These are phyloP conservation scores for Australoheros scitulus DNA, from an alignment of 2,113 vertebrate genomes.

Conservation along the genomic window DNA sequence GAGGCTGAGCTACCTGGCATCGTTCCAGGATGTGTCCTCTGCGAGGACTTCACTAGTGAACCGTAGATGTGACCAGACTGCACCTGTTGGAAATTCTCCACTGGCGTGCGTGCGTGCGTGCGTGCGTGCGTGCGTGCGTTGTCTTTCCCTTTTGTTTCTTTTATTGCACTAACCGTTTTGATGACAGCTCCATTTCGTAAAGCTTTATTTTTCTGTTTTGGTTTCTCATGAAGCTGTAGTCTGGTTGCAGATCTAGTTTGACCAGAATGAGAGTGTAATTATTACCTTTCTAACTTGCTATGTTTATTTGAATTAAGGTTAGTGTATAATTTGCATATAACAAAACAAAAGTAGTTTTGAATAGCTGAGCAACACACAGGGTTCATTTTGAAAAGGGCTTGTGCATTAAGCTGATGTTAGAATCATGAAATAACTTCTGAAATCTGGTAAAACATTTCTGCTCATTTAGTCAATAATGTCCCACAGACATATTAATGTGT, in stretches of 20 bases:
- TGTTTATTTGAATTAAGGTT: too few relatives aligned
- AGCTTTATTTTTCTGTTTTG: not conserved
- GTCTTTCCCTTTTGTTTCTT: not conserved
- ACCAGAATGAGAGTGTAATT: not conserved
- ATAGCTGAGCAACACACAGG: not conserved
- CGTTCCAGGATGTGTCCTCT: slow-evolving; percentile 5
- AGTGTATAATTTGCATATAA: too few relatives aligned
- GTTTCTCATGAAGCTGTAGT: not conserved
- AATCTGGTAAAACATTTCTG: too few relatives aligned
- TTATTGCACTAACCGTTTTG: not conserved
- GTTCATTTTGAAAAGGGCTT: too few relatives aligned
- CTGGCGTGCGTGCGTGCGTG: not conserved
- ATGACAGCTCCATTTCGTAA: not conserved
- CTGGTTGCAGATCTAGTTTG: not conserved
- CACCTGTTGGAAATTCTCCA: slow-evolving; percentile 14
- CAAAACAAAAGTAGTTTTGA: not conserved
- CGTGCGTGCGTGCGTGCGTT: not conserved
- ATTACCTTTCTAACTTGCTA: not conserved
- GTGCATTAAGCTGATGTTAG: too few relatives aligned
- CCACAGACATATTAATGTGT: too few relatives aligned
- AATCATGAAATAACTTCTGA: too few relatives aligned
- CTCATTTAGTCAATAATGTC: too few relatives aligned
- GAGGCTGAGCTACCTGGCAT: slow-evolving; percentile 2
- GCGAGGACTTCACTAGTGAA: slow-evolving; percentile 18
- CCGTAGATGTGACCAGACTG: slow-evolving; percentile 1